phyloP scores from a whole-genome alignment of 2,113 vertebrate species.

The Passer montanus region DNA sequence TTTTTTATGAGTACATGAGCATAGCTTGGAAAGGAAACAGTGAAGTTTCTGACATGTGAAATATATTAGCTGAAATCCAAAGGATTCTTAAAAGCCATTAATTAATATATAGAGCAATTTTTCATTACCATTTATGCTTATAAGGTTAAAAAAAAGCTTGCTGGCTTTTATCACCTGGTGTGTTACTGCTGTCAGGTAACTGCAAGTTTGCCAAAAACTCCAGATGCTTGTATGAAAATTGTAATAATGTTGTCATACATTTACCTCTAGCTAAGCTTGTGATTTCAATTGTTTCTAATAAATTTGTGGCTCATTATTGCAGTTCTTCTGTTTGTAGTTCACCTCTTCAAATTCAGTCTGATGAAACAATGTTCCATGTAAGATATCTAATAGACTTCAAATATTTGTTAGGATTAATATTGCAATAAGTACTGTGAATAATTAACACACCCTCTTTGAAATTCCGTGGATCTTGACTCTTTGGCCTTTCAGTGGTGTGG shows the following conservation, averaged over 20 bases:
- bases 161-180: neutral
- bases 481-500: neutral
- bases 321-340: neutral
- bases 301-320: neutral
- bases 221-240: neutral
- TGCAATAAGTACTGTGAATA: neutral
- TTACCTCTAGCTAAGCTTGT: neutral
- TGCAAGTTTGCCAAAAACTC: neutral
- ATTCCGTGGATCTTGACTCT: neutral
- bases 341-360: neutral
- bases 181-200: neutral
- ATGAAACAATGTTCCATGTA: neutral
- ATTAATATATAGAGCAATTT: neutral
- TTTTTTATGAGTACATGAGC: neutral
- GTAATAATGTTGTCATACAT: neutral
- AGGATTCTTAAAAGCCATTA: neutral
- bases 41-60: neutral
- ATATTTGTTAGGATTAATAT: neutral
- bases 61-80: neutral
- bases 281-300: neutral
- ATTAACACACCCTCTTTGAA: neutral
- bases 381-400: neutral
- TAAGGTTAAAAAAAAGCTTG: neutral
- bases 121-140: neutral
- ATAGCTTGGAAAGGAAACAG: neutral